Evolutionary conservation across 2,113 vertebrate genomes (phyloP), one percentile per base, ranked within the genome.

Genomic region (Holacanthus passer): DNA sequence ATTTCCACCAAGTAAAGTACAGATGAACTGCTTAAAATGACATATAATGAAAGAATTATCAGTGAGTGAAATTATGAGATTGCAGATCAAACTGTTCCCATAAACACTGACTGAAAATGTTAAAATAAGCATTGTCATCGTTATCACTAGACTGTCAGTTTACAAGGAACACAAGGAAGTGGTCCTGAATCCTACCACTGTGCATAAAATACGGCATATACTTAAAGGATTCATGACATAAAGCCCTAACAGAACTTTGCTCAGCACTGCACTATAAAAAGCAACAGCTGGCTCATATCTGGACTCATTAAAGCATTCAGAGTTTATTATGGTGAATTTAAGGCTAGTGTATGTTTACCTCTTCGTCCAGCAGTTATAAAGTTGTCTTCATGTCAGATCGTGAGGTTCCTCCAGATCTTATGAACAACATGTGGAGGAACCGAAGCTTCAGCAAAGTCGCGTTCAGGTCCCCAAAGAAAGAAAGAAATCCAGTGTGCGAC

Each of bases 351-450:
- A 3, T 41, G 27, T 29, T 67, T 50, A 88, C 79, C 79, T 82
- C 12, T 43, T 62, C 20, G 27, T 27, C 39, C 27, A 1, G 52
- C 9, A 24, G 75, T 39, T 55, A 7, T 64, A 47, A 68, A 47
- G 17, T 64, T 35, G 0, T 79, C 43, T 64, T 50, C 81, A 81
- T 88, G 37, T 0, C 14, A n/a, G 41, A 13, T 47, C 27, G 11
- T n/a, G 1, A 7, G 1, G 9, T 35, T 29, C 48, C 45, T 62
- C 20, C 12, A 4, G 45, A 13, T 45, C 52, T 29, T 60, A 12
- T 2, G 22, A 37, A 68, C 56, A 39, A 73, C 80, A 58, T 22
- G 65, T 50, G 76, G 14, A 48, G 24, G 7, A 37, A 45, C 4
- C 5, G 19, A 29, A 53, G 16, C 35, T 12, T 71, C 29, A 31